Evolutionary conservation across 2,113 vertebrate genomes (phyloP).

Genomic region (Terrapene triunguis): DNA sequence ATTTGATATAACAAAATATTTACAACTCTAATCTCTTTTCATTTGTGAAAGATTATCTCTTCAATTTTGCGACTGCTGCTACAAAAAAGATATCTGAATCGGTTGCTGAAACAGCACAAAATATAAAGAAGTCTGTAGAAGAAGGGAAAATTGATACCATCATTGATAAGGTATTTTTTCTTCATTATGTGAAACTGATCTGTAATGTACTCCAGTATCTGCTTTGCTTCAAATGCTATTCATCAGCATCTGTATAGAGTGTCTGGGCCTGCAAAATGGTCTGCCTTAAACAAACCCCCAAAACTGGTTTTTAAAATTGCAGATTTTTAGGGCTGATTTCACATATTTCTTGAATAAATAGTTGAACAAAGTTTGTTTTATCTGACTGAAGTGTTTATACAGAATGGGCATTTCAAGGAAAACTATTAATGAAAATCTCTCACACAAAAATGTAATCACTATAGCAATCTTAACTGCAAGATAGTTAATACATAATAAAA

Average conservation of each 20-base stretch:
- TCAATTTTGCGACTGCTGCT: slow-evolving; percentile 92
- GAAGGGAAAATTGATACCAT: slow-evolving; percentile 96
- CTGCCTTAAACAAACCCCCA: neutral
- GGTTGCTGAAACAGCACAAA: slow-evolving; percentile 92
- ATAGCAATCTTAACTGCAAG: neutral
- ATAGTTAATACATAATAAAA: neutral
- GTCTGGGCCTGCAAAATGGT: neutral
- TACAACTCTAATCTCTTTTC: slow-evolving; percentile 10
- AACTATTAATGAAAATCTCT: neutral
- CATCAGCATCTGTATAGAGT: neutral
- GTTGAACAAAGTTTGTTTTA: neutral
- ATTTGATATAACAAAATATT: neutral
- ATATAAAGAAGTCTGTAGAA: slow-evolving; percentile 95
- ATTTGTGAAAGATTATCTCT: slow-evolving; percentile 86
- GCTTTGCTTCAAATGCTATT: neutral
- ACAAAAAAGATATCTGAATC: slow-evolving; percentile 97
- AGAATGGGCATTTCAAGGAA: neutral
- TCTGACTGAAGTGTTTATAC: neutral
- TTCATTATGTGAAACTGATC: neutral
- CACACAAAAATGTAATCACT: neutral
- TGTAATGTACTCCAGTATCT: neutral
- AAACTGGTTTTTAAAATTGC: neutral
- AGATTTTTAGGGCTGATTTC: rapidly evolving
- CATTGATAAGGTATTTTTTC: slow-evolving; percentile 91
- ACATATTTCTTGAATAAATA: neutral